These are phyloP conservation scores for Anastrepha obliqua DNA, from an alignment of 1,140 invertebrate species.

Conservation along the genomic window DNA sequence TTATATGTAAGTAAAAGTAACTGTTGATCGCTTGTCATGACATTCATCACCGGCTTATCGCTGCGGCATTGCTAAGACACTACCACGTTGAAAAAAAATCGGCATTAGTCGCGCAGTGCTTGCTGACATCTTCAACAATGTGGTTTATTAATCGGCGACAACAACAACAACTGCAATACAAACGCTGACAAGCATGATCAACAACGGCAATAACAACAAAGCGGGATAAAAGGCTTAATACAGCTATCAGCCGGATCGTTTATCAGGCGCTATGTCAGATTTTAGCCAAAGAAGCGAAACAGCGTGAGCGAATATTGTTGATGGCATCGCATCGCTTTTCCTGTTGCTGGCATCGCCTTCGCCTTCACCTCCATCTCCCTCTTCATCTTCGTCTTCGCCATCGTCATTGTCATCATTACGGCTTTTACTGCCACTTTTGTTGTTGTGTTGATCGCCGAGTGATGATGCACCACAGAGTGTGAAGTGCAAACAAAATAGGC, in stretches of 20 bases:
- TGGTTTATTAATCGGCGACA: constrained; percentile 45
- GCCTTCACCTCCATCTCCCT: background rate
- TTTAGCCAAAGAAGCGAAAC: background rate
- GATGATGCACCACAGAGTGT: background rate
- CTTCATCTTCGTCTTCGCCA: background rate
- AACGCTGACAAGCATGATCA: constrained; percentile 26
- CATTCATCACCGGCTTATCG: constrained; percentile 38
- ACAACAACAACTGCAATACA: background rate
- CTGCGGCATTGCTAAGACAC: background rate
- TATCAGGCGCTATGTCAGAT: constrained; percentile 21
- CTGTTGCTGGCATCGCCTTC: background rate
- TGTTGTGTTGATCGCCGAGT: background rate
- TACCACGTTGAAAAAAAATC: background rate
- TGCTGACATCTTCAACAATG: constrained; percentile 31
- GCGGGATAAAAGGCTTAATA: constrained; percentile 33
- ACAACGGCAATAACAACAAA: constrained; percentile 37
- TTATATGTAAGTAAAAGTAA: background rate
- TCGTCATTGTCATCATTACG: background rate
- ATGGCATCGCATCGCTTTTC: constrained; percentile 21
- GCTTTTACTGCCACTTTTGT: background rate
- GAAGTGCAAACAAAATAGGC: background rate
- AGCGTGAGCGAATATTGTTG: background rate
- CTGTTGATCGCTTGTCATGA: background rate
- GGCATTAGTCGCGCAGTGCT: background rate
- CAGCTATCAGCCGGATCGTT: constrained; percentile 38